Conservation (phyloP, 2,113 vertebrate species). For the Seriola rivoliana region DNA sequence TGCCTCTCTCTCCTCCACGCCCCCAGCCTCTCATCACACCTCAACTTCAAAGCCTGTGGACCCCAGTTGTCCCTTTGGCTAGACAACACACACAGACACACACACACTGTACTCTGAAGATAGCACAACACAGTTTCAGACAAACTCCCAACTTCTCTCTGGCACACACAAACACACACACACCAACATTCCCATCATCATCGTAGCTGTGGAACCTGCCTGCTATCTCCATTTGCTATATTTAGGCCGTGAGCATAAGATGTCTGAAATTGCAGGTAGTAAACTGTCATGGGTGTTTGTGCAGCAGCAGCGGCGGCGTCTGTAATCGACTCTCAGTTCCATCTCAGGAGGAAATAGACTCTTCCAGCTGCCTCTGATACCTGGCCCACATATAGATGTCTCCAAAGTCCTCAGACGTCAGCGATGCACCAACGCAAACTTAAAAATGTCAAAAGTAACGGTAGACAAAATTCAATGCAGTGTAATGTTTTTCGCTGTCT, state of each 20-base stretch:
- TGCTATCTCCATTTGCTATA: constrained; percentile 81
- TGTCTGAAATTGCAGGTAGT: constrained; percentile 81
- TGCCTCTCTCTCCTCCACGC: constrained; percentile 66
- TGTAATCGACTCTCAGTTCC: constrained; percentile 81
- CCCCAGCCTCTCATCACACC: constrained; percentile 79
- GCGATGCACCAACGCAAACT: constrained; percentile 46
- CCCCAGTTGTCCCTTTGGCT: constrained; percentile 73
- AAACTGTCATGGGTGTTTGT: constrained; percentile 83
- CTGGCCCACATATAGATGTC: constrained; percentile 79
- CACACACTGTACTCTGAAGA: constrained; percentile 19
- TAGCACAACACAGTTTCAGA: constrained; percentile 57
- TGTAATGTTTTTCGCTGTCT: constrained; percentile 37
- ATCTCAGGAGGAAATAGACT: constrained; percentile 77
- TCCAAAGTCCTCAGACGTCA: constrained; percentile 74
- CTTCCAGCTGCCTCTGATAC: constrained; percentile 77
- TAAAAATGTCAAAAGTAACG: constrained; percentile 46
- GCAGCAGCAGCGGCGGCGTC: constrained; percentile 63
- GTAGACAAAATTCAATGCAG: constrained; percentile 25
- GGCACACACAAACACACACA: constrained; percentile 25
- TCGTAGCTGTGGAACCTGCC: constrained; percentile 72
- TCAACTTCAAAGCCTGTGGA: constrained; percentile 82
- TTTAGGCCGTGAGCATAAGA: constrained; percentile 80
- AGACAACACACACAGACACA: constrained; percentile 53
- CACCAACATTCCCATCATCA: constrained; percentile 55
- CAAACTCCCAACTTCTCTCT: constrained; percentile 57